Evolutionary conservation across 30 jellyfish, hydroid and myxozoan species (phyloP).

Genomic region (Sanderia malayensis): DNA sequence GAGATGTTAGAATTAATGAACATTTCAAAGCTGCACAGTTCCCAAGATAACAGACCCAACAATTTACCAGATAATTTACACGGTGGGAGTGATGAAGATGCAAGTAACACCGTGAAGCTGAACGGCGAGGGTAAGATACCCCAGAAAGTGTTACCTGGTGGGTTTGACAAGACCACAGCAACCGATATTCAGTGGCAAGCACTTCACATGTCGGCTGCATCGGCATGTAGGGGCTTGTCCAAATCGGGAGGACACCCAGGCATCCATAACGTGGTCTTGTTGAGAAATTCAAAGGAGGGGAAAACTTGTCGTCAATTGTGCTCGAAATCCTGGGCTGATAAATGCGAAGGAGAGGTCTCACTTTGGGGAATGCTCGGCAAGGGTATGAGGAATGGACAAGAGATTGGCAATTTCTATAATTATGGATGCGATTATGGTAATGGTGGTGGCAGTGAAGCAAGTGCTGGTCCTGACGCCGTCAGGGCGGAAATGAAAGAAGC

Average conservation of each 20-base stretch:
- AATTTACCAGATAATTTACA: neutral
- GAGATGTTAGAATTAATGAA: neutral
- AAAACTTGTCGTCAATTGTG: slow-evolving; percentile 69
- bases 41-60: slow-evolving; percentile 8
- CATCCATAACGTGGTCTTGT: slow-evolving; percentile 61
- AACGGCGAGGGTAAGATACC: slow-evolving; percentile 57
- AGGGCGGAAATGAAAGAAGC: slow-evolving; percentile 40
- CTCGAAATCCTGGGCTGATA: slow-evolving; percentile 61
- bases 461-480: slow-evolving; percentile 25
- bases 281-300: slow-evolving; percentile 54
- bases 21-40: slow-evolving; percentile 3
- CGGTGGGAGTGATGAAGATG: neutral
- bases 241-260: slow-evolving; percentile 62
- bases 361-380: slow-evolving; percentile 78
- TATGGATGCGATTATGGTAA: slow-evolving; percentile 73
- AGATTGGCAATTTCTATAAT: slow-evolving; percentile 65
- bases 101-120: slow-evolving; percentile 60
- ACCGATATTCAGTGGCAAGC: slow-evolving; percentile 81
- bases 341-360: slow-evolving; percentile 76
- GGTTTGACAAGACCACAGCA: slow-evolving; percentile 61
- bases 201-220: slow-evolving; percentile 74
- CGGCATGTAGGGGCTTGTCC: slow-evolving; percentile 63
- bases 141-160: slow-evolving; percentile 66
- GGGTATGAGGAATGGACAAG: slow-evolving; percentile 71
- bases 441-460: slow-evolving; percentile 79